phyloP scores from a whole-genome alignment of 1,140 invertebrate genomes.

The Antheraea mylitta region DNA sequence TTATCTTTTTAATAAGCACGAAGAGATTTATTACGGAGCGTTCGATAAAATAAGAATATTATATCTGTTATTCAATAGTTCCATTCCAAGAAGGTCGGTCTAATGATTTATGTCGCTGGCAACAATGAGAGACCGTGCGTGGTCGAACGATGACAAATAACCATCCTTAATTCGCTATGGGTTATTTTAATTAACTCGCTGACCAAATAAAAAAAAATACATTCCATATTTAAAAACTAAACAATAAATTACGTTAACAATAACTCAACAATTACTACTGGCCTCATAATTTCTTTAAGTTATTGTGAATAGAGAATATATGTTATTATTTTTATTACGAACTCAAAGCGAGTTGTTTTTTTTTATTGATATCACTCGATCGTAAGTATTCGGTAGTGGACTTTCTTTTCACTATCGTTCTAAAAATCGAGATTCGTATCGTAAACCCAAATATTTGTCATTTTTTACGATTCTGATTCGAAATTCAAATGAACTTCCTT shows the following conservation, averaged over 20 bases:
- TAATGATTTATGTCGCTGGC: slow-evolving; percentile 44
- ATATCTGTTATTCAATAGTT: slow-evolving; percentile 31
- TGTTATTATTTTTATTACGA: slow-evolving; percentile 3
- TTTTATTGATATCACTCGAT: slow-evolving; percentile 15
- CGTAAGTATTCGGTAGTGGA: slow-evolving; percentile 22
- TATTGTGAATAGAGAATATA: slow-evolving; percentile 7
- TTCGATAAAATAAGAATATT: slow-evolving; percentile 26
- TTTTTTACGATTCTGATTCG: neutral
- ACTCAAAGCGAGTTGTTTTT: neutral
- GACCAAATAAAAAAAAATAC: slow-evolving; percentile 19
- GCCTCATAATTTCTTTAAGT: neutral
- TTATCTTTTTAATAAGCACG: slow-evolving; percentile 30
- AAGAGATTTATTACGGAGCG: slow-evolving; percentile 41
- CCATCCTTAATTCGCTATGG: slow-evolving; percentile 49
- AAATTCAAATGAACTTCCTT: slow-evolving; percentile 1
- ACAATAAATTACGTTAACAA: slow-evolving; percentile 6
- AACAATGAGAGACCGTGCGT: slow-evolving; percentile 36
- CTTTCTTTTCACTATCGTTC: slow-evolving; percentile 18
- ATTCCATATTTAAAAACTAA: slow-evolving; percentile 5
- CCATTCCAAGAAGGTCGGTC: slow-evolving; percentile 42
- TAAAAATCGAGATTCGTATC: slow-evolving; percentile 12
- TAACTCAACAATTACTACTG: slow-evolving; percentile 5
- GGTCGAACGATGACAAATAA: slow-evolving; percentile 60
- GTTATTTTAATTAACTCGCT: slow-evolving; percentile 58
- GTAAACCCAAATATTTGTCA: slow-evolving; percentile 15